These are phyloP conservation scores for Larimichthys polyactis DNA, from an alignment of 2,113 vertebrate genomes.

Conservation along the genomic window DNA sequence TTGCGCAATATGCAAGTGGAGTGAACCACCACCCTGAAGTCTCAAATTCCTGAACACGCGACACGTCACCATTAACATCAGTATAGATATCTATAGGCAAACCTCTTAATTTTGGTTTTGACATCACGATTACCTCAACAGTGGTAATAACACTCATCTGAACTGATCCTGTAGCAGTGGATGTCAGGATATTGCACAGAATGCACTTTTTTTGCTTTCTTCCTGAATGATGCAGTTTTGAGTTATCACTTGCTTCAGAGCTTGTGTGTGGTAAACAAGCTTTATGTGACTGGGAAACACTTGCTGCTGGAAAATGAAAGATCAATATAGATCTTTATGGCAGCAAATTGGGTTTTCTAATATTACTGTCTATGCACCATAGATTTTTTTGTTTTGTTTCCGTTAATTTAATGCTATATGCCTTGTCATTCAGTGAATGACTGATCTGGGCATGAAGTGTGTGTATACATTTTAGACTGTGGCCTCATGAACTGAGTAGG, in stretches of 20 bases:
- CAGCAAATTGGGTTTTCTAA: constrained; percentile 65
- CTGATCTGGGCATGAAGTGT: constrained; percentile 60
- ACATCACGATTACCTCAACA: constrained; percentile 67
- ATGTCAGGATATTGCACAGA: constrained; percentile 74
- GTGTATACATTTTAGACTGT: constrained; percentile 60
- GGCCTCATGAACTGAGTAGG: constrained; percentile 35
- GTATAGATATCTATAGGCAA: constrained; percentile 42
- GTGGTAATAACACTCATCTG: constrained; percentile 56
- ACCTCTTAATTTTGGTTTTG: constrained; percentile 53
- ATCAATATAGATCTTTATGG: constrained; percentile 41
- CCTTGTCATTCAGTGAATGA: constrained; percentile 80
- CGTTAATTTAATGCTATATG: constrained; percentile 57
- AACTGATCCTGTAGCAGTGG: constrained; percentile 69
- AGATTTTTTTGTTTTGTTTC: constrained; percentile 46
- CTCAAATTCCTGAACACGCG: constrained; percentile 15
- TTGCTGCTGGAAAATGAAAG: constrained; percentile 45
- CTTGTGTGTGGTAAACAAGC: constrained; percentile 61
- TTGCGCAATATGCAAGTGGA: constrained; percentile 79
- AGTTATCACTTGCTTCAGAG: constrained; percentile 55
- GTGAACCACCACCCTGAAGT: constrained; percentile 41
- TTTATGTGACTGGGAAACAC: constrained; percentile 46
- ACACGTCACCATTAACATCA: constrained; percentile 47
- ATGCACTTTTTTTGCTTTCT: constrained; percentile 75
- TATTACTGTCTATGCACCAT: constrained; percentile 79
- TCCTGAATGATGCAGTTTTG: constrained; percentile 63